A percentile compares a stretch with the other conserved stretches of the same genome.
Conservation (phyloP, 2,797 vertebrate species). For the Acrossocheilus wenchowensis region DNA sequence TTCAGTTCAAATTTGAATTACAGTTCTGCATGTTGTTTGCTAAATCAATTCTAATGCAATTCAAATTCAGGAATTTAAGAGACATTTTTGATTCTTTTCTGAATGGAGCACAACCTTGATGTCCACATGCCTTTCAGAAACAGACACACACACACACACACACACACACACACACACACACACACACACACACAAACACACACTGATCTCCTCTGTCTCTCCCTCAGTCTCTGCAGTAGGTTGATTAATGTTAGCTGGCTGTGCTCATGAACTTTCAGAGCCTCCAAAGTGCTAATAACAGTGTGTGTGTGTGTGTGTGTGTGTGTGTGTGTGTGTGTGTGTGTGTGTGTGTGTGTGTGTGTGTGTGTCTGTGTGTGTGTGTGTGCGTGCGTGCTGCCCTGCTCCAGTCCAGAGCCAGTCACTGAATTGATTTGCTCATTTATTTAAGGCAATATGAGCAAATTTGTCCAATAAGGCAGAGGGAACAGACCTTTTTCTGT, state of each 20-base stretch:
- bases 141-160: conserved; percentile 46
- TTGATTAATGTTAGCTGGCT: conserved; percentile 73
- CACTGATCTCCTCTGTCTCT: conserved; percentile 34
- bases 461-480: conserved; percentile 66
- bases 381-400: conserved; percentile 13
- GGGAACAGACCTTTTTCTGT: conserved; percentile 58
- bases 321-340: conserved; percentile 17
- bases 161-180: conserved; percentile 31
- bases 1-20: neutral
- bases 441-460: conserved; percentile 66
- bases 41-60: neutral
- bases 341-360: conserved; percentile 3
- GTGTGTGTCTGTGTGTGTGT: conserved; percentile 10
- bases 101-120: conserved; percentile 5
- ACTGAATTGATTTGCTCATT: conserved; percentile 69
- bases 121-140: conserved; percentile 8
- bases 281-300: conserved; percentile 67
- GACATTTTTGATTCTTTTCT: neutral
- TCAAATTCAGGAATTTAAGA: neutral
- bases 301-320: neutral
- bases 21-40: neutral
- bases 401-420: conserved; percentile 56
- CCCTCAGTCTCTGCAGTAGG: conserved; percentile 55
- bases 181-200: conserved; percentile 39
- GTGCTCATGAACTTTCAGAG: conserved; percentile 68